Evolutionary conservation across 2,888 invertebrate species (phyloP).

Genomic region (Leptura quadrifasciata): DNA sequence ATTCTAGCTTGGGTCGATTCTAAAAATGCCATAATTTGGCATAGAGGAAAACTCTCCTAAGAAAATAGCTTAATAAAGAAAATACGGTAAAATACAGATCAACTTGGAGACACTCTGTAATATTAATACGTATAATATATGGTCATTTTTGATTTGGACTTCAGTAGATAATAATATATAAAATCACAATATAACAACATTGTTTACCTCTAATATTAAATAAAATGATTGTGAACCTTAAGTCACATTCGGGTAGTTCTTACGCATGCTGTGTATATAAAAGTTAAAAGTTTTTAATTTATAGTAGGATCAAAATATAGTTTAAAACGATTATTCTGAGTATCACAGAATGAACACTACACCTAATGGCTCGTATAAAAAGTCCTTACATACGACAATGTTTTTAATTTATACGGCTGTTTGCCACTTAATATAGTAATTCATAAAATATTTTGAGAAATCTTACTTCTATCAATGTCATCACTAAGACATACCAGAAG

Average conservation of each 20-base stretch:
- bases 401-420: constrained; percentile 57
- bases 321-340: constrained; percentile 72
- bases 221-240: constrained; percentile 63
- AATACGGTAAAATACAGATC: background rate
- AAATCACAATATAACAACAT: constrained; percentile 41
- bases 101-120: background rate
- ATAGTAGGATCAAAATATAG: constrained; percentile 62
- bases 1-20: too few relatives aligned
- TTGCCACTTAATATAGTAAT: constrained; percentile 38
- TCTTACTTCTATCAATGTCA: constrained; percentile 56
- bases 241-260: constrained; percentile 62
- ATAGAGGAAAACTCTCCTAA: too few relatives aligned
- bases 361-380: constrained; percentile 74
- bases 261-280: constrained; percentile 56
- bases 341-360: constrained; percentile 75
- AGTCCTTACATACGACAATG: constrained; percentile 69
- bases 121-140: background rate
- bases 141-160: constrained; percentile 34
- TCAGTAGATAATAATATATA: constrained; percentile 29
- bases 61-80: background rate
- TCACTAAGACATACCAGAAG: constrained; percentile 74
- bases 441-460: constrained; percentile 49
- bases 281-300: constrained; percentile 49
- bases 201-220: constrained; percentile 40
- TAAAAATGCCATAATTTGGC: too few relatives aligned